Conservation (phyloP, 2,113 vertebrate genomes). For the Cichladusa arquata region DNA sequence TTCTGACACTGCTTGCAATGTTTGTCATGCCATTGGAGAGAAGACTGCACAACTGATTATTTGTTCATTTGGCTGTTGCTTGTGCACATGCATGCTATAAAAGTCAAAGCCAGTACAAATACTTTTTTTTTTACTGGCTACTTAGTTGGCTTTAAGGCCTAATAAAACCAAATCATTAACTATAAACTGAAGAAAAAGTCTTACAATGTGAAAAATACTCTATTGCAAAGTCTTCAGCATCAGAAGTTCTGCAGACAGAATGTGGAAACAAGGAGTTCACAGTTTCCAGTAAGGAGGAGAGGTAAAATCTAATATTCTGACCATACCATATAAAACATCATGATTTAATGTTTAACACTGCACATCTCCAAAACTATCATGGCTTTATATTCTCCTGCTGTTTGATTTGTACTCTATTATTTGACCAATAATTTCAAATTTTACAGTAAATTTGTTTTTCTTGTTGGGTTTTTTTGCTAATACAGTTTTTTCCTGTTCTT, state of each 20-base stretch:
- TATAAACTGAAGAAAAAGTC: constrained; percentile 11
- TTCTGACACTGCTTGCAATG: not conserved
- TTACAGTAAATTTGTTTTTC: not conserved
- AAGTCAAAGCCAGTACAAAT: constrained; percentile 2
- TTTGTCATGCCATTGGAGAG: not conserved
- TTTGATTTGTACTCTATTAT: not conserved
- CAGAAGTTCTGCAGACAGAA: not conserved
- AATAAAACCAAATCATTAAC: constrained; percentile 27
- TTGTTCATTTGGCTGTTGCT: not conserved
- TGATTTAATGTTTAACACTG: not conserved
- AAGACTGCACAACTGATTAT: not conserved
- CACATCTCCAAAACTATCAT: not conserved
- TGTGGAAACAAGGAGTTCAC: not conserved
- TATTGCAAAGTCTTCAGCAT: not conserved
- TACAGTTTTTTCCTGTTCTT: not conserved
- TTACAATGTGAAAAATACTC: not conserved
- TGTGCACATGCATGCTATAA: not conserved
- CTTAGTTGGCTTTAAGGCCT: constrained; percentile 12
- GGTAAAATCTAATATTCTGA: not conserved
- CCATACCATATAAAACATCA: not conserved
- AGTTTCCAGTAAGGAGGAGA: not conserved
- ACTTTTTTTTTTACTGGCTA: constrained; percentile 36
- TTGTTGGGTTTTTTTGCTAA: not conserved
- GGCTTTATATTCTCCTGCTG: not conserved
- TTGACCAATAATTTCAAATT: not conserved